A percentile compares a stretch with the other conserved stretches of the same genome.
Conservation (phyloP, 2,113 vertebrate genomes). For the Naja naja region DNA sequence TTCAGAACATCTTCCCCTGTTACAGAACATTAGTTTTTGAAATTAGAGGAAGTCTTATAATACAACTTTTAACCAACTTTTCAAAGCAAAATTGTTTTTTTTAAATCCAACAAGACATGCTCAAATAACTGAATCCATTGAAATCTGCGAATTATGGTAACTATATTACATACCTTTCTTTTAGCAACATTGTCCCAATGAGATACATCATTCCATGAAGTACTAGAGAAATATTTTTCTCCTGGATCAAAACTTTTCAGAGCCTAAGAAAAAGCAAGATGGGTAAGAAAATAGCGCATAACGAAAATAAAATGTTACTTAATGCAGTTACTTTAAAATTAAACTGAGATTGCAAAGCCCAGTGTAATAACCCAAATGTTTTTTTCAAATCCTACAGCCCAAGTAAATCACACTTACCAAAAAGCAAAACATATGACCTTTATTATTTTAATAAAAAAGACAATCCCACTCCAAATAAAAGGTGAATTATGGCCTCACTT, state of each 20-base stretch:
- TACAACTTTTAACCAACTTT: not conserved
- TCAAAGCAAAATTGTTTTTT: not conserved
- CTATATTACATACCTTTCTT: conserved; percentile 70
- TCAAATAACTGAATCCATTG: not conserved
- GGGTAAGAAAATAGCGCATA: conserved; percentile 8
- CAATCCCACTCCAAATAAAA: not conserved
- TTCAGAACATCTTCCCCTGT: not conserved
- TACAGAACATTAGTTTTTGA: not conserved
- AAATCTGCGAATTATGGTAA: not conserved
- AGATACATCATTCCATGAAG: conserved; percentile 79
- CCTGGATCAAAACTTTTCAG: conserved; percentile 77
- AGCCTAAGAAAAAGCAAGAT: conserved; percentile 61
- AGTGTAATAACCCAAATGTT: not conserved
- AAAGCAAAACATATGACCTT: not conserved
- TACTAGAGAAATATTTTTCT: conserved; percentile 75
- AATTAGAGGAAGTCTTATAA: not conserved
- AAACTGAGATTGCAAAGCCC: not conserved
- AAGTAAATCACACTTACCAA: not conserved
- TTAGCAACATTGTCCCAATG: conserved; percentile 74
- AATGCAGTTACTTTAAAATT: not conserved
- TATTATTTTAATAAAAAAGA: not conserved
- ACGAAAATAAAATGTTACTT: conserved; percentile 5
- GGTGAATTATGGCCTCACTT: not conserved
- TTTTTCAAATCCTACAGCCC: not conserved
- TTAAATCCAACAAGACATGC: not conserved